Evolutionary conservation across 2,888 invertebrate species (phyloP).

Genomic region (Crocallis elinguaria): DNA sequence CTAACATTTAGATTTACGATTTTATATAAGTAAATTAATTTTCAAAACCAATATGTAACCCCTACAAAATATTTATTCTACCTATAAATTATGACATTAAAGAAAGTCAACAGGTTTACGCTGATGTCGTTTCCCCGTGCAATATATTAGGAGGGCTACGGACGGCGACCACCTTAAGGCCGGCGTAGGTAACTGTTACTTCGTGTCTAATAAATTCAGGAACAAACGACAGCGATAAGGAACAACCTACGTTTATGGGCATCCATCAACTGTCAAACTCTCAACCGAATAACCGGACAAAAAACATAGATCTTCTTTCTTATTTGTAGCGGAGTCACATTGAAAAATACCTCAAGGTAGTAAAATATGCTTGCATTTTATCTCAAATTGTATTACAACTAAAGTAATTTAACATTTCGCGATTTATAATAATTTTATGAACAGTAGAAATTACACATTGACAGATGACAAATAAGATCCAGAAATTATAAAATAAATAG

Average conservation of each 20-base stretch:
- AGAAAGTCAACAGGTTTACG: slow-evolving; percentile 66
- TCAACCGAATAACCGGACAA: slow-evolving; percentile 9
- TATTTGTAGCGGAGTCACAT: too few relatives aligned
- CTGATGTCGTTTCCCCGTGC: slow-evolving; percentile 58
- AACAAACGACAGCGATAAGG: slow-evolving; percentile 78
- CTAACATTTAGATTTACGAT: slow-evolving; percentile 25
- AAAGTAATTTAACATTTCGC: too few relatives aligned
- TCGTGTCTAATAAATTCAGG: slow-evolving; percentile 80
- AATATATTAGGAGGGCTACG: slow-evolving; percentile 60
- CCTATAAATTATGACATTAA: slow-evolving; percentile 63
- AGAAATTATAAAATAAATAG: neutral
- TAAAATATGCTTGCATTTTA: too few relatives aligned
- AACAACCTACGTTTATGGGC: slow-evolving; percentile 62
- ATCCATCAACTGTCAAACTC: slow-evolving; percentile 74
- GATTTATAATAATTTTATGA: too few relatives aligned
- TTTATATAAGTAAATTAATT: slow-evolving; percentile 50
- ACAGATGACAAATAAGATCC: neutral
- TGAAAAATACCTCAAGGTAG: too few relatives aligned
- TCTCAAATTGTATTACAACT: too few relatives aligned
- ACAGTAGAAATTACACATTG: too few relatives aligned
- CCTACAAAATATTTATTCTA: slow-evolving; percentile 45
- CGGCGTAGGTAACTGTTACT: slow-evolving; percentile 68
- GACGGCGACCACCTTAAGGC: slow-evolving; percentile 56
- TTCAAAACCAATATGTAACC: slow-evolving; percentile 49
- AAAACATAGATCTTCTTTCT: neutral